Base-by-base conservation (phyloP, 2,113 vertebrate species). In the Pogonocichla stellata region DNA sequence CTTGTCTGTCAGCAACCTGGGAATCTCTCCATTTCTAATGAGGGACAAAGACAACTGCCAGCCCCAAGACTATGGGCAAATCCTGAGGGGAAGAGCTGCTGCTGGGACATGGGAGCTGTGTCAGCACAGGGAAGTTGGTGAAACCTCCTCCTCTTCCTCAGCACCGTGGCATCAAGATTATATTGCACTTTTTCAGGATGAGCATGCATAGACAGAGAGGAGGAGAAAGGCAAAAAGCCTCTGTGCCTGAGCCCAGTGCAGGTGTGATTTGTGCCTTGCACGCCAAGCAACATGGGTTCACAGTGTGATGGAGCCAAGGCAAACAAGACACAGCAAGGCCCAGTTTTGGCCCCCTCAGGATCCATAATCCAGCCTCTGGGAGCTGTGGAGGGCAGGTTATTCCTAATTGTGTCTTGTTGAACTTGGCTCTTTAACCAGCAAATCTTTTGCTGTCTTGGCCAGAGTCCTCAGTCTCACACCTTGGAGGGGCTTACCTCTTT, bases 381-480 rank as follows among this genome's bases (percentile, higher is more conserved):
- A 96, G 84, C 95, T 84, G 94, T 79, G 75, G 92, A 93, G 96
- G 96, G 84, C 90, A 96, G 56, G 33, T 90, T 86, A 64, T 87
- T 48, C 95, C 84, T 96, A 97, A 97, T 97, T 96, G 95, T 95
- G 94, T 90, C 91, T 94, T 96, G 96, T 97, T 97, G 93, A 43
- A 96, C 95, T 97, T 97, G 97, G 97, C 95, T 88, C 36, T 67
- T 95, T 5, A 0, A 95, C 86, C 87, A 95, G 88, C 85, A 92
- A 84, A 84, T 58, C 86, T 70, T 95, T 90, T 66, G 62, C 92
- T 91, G 73, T 48, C 83, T 96, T 97, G 95, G 97, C 96, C 69
- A 28, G 47, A 84, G 85, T 31, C 50, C 67, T 71, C 67, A 80
- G 45, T 90, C 86, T 97, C 91, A 92, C 96, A 94, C 97, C 94